Evolutionary conservation across 2,113 vertebrate species (phyloP), one percentile per base, ranked within the genome.

Genomic region (Procavia capensis): DNA sequence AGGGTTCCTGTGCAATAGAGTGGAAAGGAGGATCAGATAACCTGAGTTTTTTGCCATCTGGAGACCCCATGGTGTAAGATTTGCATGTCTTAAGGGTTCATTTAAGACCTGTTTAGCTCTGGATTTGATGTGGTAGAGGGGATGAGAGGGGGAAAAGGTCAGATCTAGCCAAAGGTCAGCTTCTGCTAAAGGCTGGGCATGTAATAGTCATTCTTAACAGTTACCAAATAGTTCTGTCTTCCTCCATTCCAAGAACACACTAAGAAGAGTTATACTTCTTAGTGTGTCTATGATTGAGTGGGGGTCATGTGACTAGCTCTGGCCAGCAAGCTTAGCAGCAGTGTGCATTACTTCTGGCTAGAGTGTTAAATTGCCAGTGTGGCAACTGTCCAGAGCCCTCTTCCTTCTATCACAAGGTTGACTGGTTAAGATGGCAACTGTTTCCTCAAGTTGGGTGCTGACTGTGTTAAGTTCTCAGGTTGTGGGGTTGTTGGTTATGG

Each of bases 271-370:
- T 17, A 34, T 45, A 19, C 34, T 80, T 80, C 66, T 88, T 2
- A 24, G 3, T 6, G 31, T 89, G 64, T n/a, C 88, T 50, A 9
- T 66, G 83, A 34, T 27, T 81, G 57, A 29, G 17, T 11, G 59
- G 63, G 20, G n/a, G 14, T 24, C 29, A 2, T 5, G 29, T 16
- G 72, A 43, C 11, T 54, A 54, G 50, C 17, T 54, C 50, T 54
- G 11, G 50, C 29, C 4, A 85, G 79, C 1, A 16, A 25, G 47
- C n/a, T 5, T 39, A 20, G 20, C 57, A 63, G 22, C 5, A 72
- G 25, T 2, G 2, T 3, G 5, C 27, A 4, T 20, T 43, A 6
- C 16, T 31, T 34, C 4, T 25, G 14, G 43, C 4, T 19, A 29
- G 8, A 34, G 72, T 8, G 0, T 3, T 4, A 14, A 90, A 14